A percentile compares a stretch with the other conserved stretches of the same genome.
These are phyloP conservation scores for Dromaius novaehollandiae DNA, from an alignment of 2,113 vertebrate genomes.

Conservation along the genomic window DNA sequence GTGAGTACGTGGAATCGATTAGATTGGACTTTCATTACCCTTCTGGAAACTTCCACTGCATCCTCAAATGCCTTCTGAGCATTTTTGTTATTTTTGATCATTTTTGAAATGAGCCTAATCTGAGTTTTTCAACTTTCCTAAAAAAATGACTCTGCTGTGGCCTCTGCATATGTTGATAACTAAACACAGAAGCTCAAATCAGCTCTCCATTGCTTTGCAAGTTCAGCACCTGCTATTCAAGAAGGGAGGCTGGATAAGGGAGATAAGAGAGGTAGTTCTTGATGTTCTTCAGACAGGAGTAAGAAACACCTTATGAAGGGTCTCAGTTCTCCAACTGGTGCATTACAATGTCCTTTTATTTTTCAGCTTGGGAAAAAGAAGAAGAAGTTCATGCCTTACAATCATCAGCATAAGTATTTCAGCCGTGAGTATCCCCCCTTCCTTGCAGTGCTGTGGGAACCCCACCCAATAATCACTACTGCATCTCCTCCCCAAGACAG, in stretches of 20 bases:
- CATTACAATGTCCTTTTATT: background rate
- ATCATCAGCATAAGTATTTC: constrained; percentile 85
- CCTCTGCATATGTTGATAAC: fast-evolving
- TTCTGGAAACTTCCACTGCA: background rate
- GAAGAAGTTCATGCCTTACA: constrained; percentile 85
- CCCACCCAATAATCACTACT: background rate
- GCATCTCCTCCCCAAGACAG: background rate
- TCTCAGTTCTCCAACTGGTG: background rate
- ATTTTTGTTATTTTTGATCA: background rate
- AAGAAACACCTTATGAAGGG: background rate
- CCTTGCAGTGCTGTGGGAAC: background rate
- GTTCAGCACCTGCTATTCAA: background rate
- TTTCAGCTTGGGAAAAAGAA: constrained; percentile 84
- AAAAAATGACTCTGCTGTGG: background rate
- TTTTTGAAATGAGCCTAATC: too few relatives aligned
- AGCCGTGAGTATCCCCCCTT: constrained; percentile 72
- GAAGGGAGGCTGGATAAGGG: background rate
- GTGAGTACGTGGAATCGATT: background rate
- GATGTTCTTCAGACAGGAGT: background rate
- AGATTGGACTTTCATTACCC: background rate
- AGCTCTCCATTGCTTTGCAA: background rate
- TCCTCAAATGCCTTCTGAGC: background rate
- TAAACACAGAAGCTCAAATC: background rate
- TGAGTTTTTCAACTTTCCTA: background rate
- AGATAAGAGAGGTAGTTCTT: background rate